Percentiles rank a stretch among this genome's conserved stretches.
Evolutionary conservation across 2,888 invertebrate genomes (phyloP).

Genomic region (Cephonodes hylas): DNA sequence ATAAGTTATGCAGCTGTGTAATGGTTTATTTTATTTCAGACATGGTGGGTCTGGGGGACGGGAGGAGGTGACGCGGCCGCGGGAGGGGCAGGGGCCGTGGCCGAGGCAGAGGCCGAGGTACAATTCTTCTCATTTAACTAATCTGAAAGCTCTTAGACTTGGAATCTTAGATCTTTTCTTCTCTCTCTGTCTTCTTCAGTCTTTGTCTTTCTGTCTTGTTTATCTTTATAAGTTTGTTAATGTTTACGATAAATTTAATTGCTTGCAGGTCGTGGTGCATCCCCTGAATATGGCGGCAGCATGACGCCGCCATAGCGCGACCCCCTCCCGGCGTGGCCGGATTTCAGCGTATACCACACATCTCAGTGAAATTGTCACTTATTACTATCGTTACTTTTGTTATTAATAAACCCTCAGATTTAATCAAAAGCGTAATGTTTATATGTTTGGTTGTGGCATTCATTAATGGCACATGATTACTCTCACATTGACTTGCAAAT

Average conservation of each 20-base stretch:
- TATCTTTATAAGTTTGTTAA: no score
- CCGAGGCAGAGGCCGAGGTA: constrained; percentile 88
- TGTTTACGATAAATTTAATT: no score
- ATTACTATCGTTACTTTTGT: not conserved
- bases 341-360: constrained; percentile 10
- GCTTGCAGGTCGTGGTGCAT: constrained; percentile 80
- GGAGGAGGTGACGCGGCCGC: constrained; percentile 92
- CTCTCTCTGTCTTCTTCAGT: no score
- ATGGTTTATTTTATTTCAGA: constrained; percentile 60
- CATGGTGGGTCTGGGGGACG: constrained; percentile 88
- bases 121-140: constrained; percentile 24
- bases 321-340: constrained; percentile 58
- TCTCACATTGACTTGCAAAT: no score
- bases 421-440: not conserved
- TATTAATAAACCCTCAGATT: not conserved
- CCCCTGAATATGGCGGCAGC: constrained; percentile 79
- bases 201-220: no score
- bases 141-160: no score
- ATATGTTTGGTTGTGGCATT: not conserved
- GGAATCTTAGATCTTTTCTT: no score
- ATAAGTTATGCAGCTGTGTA: no score
- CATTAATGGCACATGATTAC: no score
- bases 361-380: not conserved
- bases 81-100: constrained; percentile 93
- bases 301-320: constrained; percentile 76